Evolutionary conservation across 2,888 invertebrate genomes (phyloP), one percentile per base, ranked within the genome.

Genomic region (Pyrochroa serraticornis): DNA sequence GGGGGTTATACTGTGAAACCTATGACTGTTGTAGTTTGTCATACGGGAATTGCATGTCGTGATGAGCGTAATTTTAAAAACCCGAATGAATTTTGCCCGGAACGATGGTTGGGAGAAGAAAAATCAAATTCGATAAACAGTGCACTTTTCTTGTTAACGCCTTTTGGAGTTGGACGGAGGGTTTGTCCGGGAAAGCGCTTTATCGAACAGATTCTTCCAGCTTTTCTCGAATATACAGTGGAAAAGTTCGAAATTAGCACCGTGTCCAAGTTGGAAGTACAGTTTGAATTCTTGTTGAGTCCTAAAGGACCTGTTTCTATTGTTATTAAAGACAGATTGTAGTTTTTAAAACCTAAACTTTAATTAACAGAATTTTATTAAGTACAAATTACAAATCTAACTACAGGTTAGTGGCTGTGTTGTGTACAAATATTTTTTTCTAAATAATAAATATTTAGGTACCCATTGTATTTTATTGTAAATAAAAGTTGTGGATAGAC

Each of bases 131-230:
- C 77, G 73, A 3, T 80, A 78, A 67, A 80, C 77, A 39, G 80
- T 65, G 85, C 89, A 6, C 82, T 87, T 0, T 81, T 83, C 41
- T 79, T 93, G 44, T 87, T 92, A 1, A 85, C 87, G 6, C 92
- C 93, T 0, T 94, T 93, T 77, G 93, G 93, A 0, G 81, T 87
- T 33, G 93, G 93, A 0, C 84, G 87, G 47, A 82, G 93, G 41
- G 89, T 90, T 79, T 94, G 93, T 74, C 93, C 93, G 0, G 94
- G 93, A 42, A 92, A 92, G 78, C 82, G 92, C 58, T 92, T 93
- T 73, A 89, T 92, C 1, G 91, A 92, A 70, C 85, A 91, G 65
- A 89, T 90, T 66, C 80, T 93, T 10, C 87, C 90, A 60, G 80
- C 92, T 48, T 80, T 91, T 56, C 79, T 93, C 12, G 90, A 90